Evolutionary conservation across 2,888 invertebrate genomes (phyloP).

Genomic region (Caprella mutica): DNA sequence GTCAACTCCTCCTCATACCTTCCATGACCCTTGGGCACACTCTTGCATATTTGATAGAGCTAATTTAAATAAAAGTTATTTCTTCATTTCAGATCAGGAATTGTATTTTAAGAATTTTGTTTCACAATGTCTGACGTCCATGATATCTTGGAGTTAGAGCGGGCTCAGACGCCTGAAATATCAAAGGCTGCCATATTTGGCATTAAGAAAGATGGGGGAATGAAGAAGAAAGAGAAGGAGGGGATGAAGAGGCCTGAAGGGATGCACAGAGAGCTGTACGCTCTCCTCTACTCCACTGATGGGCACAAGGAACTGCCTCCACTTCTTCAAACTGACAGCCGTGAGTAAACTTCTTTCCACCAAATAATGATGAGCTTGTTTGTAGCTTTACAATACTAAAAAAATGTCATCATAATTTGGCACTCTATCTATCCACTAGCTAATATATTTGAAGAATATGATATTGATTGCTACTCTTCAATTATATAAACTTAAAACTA

Average conservation of each 20-base stretch:
- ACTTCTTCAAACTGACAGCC: conserved; percentile 81
- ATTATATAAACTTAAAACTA: too few species aligned
- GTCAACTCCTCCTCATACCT: too few species aligned
- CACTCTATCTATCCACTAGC: too few species aligned
- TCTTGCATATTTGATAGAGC: too few species aligned
- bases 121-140: conserved; percentile 68
- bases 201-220: conserved; percentile 43
- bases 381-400: not conserved
- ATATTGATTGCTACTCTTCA: too few species aligned
- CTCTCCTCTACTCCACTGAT: conserved; percentile 83
- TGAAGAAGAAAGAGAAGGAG: conserved; percentile 51
- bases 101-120: not conserved
- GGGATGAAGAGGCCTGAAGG: conserved; percentile 78
- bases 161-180: conserved; percentile 57
- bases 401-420: too few species aligned
- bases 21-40: too few species aligned
- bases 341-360: conserved; percentile 39
- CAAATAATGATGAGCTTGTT: not conserved
- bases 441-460: too few species aligned
- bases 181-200: conserved; percentile 70
- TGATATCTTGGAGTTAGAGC: conserved; percentile 83
- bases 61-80: too few species aligned
- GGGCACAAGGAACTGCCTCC: conserved; percentile 75
- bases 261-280: conserved; percentile 96
- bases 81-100: too few species aligned